A percentile compares a stretch with the other conserved stretches of the same genome.
Evolutionary conservation across 1,140 invertebrate species (phyloP).

Genomic region (Euwallacea fornicatus): DNA sequence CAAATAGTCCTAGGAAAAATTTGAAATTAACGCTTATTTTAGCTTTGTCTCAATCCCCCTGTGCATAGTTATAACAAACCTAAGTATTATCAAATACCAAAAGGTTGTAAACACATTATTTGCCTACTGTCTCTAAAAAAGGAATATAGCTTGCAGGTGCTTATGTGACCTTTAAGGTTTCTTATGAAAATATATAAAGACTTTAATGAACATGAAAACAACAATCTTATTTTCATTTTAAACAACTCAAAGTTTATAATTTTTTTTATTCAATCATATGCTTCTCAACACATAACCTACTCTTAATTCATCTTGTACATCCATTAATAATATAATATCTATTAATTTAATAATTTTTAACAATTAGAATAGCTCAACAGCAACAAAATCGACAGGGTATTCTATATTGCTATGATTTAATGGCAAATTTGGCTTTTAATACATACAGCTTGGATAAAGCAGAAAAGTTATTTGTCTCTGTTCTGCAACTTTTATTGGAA

Average conservation of each 20-base stretch:
- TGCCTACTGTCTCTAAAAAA: too few relatives aligned
- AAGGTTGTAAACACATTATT: too few relatives aligned
- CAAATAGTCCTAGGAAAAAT: too few relatives aligned
- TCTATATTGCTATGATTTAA: constrained; percentile 85
- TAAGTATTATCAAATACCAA: too few relatives aligned
- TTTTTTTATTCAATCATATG: too few relatives aligned
- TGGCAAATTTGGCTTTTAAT: constrained; percentile 87
- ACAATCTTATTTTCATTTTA: too few relatives aligned
- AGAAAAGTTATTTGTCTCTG: constrained; percentile 77
- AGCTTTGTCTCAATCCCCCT: too few relatives aligned
- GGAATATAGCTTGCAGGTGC: too few relatives aligned
- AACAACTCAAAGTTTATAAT: too few relatives aligned
- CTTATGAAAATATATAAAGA: background rate
- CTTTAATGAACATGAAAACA: too few relatives aligned
- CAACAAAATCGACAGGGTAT: constrained; percentile 72
- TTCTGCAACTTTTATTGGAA: constrained; percentile 74
- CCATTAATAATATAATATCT: background rate
- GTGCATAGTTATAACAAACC: too few relatives aligned
- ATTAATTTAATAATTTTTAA: background rate
- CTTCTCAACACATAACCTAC: background rate
- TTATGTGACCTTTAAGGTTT: background rate
- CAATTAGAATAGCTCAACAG: constrained; percentile 71
- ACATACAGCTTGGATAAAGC: constrained; percentile 77
- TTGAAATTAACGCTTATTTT: too few relatives aligned
- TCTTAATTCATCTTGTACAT: background rate